Conservation (phyloP, 2,888 invertebrate genomes). For the Dusona sp. region DNA sequence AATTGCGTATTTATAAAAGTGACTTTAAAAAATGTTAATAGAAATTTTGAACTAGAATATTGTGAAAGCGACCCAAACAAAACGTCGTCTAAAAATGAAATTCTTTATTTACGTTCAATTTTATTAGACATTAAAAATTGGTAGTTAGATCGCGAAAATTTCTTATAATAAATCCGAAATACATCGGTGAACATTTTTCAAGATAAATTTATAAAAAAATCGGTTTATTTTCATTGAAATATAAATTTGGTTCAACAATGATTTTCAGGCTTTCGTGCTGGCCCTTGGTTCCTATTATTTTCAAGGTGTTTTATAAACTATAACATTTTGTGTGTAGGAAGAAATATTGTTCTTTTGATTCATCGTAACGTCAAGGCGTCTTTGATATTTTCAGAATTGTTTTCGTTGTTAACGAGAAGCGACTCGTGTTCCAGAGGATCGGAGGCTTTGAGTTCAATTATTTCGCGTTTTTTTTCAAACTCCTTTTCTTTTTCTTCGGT, state of each 20-base stretch:
- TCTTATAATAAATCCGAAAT: too few species aligned
- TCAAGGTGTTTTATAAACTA: background rate
- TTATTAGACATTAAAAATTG: too few species aligned
- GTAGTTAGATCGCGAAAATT: too few species aligned
- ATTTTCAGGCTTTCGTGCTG: background rate
- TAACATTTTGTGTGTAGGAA: background rate
- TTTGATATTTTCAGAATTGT: conserved; percentile 28
- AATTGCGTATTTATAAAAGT: too few species aligned
- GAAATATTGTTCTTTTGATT: background rate
- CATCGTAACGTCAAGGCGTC: conserved; percentile 14
- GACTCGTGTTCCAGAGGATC: conserved; percentile 62
- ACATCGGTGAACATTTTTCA: too few species aligned
- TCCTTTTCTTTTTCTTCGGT: conserved; percentile 49
- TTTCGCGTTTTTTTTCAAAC: conserved; percentile 37
- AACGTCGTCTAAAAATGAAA: too few species aligned
- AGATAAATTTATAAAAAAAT: too few species aligned
- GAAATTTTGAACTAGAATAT: too few species aligned
- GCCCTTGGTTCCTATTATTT: background rate
- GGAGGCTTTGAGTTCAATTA: conserved; percentile 28
- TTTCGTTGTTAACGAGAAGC: conserved; percentile 51
- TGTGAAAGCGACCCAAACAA: too few species aligned
- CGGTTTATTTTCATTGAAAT: background rate
- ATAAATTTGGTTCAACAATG: background rate
- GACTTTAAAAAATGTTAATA: too few species aligned
- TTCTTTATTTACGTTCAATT: too few species aligned